Conservation (phyloP, 2,797 vertebrate species). For the Furcifer pardalis region DNA sequence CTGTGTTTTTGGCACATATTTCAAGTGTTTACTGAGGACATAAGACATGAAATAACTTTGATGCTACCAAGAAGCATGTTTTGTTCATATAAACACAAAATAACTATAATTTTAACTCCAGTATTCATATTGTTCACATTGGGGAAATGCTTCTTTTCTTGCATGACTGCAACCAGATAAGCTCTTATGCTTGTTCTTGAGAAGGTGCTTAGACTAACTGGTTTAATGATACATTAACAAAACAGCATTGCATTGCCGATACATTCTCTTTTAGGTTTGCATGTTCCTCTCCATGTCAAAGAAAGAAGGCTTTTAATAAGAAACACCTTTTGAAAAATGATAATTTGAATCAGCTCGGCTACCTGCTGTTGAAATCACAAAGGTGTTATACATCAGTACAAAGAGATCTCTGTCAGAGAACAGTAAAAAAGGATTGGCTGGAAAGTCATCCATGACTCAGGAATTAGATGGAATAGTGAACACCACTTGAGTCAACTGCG, state of each 20-base stretch:
- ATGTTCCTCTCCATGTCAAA: slow-evolving; percentile 43
- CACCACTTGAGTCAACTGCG: slow-evolving; percentile 43
- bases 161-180: slow-evolving; percentile 52
- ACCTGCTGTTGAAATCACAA: slow-evolving; percentile 59
- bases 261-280: slow-evolving; percentile 15
- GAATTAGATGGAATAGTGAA: slow-evolving; percentile 56
- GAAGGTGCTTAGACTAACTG: slow-evolving; percentile 45
- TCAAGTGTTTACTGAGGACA: slow-evolving; percentile 31
- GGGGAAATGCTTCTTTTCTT: slow-evolving; percentile 51
- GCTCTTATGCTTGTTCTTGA: slow-evolving; percentile 35
- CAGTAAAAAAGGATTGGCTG: slow-evolving; percentile 56
- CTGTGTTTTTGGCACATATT: neutral
- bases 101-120: slow-evolving; percentile 27
- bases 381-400: slow-evolving; percentile 59
- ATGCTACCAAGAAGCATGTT: neutral
- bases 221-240: slow-evolving; percentile 46
- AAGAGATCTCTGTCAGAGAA: slow-evolving; percentile 48
- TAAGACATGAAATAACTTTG: slow-evolving; percentile 16
- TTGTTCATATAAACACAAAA: neutral
- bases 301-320: slow-evolving; percentile 29
- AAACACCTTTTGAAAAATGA: slow-evolving; percentile 57
- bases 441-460: slow-evolving; percentile 60
- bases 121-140: slow-evolving; percentile 48
- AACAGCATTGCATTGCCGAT: slow-evolving; percentile 33
- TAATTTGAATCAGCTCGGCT: slow-evolving; percentile 59